Evolutionary conservation across 1,140 invertebrate species (phyloP).

Genomic region (Oryzaephilus surinamensis): DNA sequence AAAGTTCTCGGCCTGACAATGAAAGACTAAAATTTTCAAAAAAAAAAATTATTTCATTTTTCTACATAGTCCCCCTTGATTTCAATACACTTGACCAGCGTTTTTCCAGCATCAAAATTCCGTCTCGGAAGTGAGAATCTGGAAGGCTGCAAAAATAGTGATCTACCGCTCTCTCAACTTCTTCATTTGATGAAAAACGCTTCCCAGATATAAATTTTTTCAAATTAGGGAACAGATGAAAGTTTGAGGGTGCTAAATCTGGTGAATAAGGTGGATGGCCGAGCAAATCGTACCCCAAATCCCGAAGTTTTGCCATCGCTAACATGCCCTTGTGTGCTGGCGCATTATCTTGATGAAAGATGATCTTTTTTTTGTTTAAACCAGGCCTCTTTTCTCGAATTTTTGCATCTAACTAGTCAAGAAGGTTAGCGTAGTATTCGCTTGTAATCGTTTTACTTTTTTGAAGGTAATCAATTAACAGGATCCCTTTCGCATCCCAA

Average conservation of each 20-base stretch:
- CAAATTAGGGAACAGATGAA: constrained; percentile 2
- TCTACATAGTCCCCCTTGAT: constrained; percentile 13
- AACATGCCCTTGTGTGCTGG: constrained; percentile 15
- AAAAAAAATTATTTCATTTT: no score
- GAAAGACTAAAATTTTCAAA: no score
- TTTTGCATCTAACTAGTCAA: constrained; percentile 19
- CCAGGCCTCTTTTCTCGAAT: constrained; percentile 19
- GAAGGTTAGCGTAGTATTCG: constrained; percentile 12
- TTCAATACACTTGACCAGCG: constrained; percentile 8
- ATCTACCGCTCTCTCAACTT: neutral
- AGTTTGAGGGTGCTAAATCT: no score
- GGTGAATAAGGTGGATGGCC: constrained; percentile 1
- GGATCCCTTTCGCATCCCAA: neutral
- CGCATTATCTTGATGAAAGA: constrained; percentile 28
- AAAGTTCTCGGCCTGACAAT: no score
- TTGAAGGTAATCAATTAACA: constrained; percentile 1
- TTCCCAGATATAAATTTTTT: constrained; percentile 12
- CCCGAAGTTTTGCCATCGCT: neutral
- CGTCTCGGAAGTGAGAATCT: constrained; percentile 5
- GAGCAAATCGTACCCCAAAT: neutral
- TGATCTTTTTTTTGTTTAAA: constrained; percentile 17
- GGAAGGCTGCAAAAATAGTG: constrained; percentile 8
- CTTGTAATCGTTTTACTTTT: constrained; percentile 15
- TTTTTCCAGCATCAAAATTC: constrained; percentile 6
- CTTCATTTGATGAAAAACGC: neutral